Evolutionary conservation across 1,140 invertebrate genomes (phyloP).

Genomic region (Papilio polyxenes): DNA sequence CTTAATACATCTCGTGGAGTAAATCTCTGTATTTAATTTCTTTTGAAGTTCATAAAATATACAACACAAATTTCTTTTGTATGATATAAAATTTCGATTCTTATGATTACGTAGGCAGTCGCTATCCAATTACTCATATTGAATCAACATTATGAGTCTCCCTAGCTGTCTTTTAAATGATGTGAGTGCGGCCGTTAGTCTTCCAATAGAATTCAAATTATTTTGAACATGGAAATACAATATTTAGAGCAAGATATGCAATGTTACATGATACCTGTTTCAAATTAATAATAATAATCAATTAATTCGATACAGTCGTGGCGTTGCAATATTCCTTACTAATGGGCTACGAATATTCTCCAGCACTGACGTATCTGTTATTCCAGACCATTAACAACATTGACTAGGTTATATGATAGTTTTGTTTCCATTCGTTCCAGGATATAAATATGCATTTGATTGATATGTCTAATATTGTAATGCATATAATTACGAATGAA

Average conservation of each 20-base stretch:
- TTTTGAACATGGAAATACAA: background rate
- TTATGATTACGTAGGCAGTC: too few species aligned
- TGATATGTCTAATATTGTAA: background rate
- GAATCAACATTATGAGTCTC: too few species aligned
- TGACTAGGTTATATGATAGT: constrained; percentile 14
- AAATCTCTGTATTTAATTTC: too few species aligned
- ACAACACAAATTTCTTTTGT: too few species aligned
- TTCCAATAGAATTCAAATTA: background rate
- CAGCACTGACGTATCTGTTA: background rate
- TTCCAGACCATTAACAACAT: constrained; percentile 25
- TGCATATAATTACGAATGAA: background rate
- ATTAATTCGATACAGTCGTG: constrained; percentile 5
- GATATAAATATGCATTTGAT: constrained; percentile 5
- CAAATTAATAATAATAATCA: constrained; percentile 15
- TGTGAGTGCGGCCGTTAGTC: background rate
- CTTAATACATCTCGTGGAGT: background rate
- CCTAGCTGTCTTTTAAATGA: too few species aligned
- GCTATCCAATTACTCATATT: too few species aligned
- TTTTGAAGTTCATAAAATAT: too few species aligned
- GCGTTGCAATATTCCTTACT: constrained; percentile 29
- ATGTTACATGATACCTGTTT: constrained; percentile 9
- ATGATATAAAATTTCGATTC: too few species aligned
- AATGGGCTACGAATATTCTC: constrained; percentile 23
- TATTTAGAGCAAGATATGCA: background rate
- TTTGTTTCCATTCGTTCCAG: background rate